Base-by-base conservation (phyloP, 2,888 invertebrate genomes). In the Papilio elwesi region DNA sequence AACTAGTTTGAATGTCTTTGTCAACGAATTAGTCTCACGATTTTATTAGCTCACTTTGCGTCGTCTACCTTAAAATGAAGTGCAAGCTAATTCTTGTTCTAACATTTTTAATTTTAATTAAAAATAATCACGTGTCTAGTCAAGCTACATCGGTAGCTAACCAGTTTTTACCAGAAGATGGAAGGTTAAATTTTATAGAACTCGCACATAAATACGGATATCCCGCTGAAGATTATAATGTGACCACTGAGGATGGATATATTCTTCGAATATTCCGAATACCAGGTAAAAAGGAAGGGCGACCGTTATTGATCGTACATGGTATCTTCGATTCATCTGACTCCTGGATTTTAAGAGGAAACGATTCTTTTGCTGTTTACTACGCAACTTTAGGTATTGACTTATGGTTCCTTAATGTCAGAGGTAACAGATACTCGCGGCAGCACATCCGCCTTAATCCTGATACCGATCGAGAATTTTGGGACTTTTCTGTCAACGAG, bases 401-500 rank as follows among this genome's bases (percentile, higher is more conserved):
- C 67, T 86, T 90, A 0, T 90, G 90, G 90, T 83, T 83, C 0
- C 81, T 77, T 0, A 90, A 90, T 76, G 89, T 90, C 26, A 91
- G 97, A 75, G 97, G 97, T 8, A 96, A 95, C 79, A 89, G 89
- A n/a, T 96, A 96, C 83, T 94, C 95, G 0, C 88, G 93, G 62
- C 87, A 84, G 15, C 97, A 97, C 78, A 80, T 84, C 0, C 87
- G 82, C 1, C 80, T 91, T 82, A 79, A 93, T 70, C 87, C 92
- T 0, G 79, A 90, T 68, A 82, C 72, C 0, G 90, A 94, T 73
- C 74, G 80, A 2, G 78, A 85, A 15, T 95, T 85, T 78, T 95
- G 95, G 95, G 78, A 92, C 47, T 95, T 89, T 79, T 95, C 95
- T 55, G 95, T 95, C 90, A 96, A 97, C 81, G 96, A 97, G 83